A percentile compares a stretch with the other conserved stretches of the same genome.
Conservation (phyloP, 1,140 invertebrate species). For the Cyphomyrmex costatus region DNA sequence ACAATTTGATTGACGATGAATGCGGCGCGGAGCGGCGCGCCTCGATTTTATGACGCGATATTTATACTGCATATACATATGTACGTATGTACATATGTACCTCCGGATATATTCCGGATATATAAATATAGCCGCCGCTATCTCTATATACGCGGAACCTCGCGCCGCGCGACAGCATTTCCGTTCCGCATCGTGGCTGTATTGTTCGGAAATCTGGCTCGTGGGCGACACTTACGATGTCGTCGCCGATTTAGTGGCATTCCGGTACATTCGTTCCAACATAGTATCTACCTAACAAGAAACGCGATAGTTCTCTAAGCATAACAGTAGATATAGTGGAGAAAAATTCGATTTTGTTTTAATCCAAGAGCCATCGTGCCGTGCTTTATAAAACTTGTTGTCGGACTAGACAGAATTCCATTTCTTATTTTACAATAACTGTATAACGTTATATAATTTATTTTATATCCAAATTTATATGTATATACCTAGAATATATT, state of each 20-base stretch:
- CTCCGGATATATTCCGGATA: conserved; percentile 64
- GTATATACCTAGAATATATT: not conserved
- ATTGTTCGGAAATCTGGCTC: conserved; percentile 63
- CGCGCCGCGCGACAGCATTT: conserved; percentile 54
- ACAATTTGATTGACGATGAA: conserved; percentile 69
- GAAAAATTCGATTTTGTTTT: conserved; percentile 16
- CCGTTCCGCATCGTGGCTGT: conserved; percentile 54
- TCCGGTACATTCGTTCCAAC: conserved; percentile 16
- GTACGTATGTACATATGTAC: not conserved
- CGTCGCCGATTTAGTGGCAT: conserved; percentile 33
- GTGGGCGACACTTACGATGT: conserved; percentile 56
- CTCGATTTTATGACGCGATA: conserved; percentile 72
- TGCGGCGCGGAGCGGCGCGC: conserved; percentile 62
- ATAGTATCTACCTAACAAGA: conserved; percentile 12
- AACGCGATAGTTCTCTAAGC: conserved; percentile 14
- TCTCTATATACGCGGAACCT: conserved; percentile 49
- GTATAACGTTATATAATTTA: not conserved
- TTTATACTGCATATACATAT: conserved; percentile 47
- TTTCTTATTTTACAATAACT: too few relatives aligned
- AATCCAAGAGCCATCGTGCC: not conserved
- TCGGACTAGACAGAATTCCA: not conserved
- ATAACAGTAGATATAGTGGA: not conserved
- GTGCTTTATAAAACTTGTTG: not conserved
- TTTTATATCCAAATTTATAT: not conserved
- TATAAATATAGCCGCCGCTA: conserved; percentile 64